Evolutionary conservation across 2,113 vertebrate genomes (phyloP).

Genomic region (Cyrtonyx montezumae): DNA sequence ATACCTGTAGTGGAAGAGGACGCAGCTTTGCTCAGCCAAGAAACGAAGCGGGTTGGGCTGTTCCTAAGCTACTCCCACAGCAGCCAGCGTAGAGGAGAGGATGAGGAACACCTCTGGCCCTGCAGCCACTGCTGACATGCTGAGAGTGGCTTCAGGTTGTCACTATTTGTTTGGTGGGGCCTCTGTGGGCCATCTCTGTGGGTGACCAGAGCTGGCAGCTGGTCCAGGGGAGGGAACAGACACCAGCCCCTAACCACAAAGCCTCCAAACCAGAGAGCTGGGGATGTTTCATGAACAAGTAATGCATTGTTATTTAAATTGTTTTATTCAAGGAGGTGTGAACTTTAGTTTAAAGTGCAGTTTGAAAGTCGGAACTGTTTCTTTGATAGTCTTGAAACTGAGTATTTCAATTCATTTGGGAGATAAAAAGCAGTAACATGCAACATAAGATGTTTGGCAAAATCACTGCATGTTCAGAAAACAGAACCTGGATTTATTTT

Average conservation of each 20-base stretch:
- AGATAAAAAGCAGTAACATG: neutral
- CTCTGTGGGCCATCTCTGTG: neutral
- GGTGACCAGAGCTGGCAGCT: neutral
- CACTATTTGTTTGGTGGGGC: neutral
- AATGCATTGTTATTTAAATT: neutral
- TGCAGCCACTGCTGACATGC: fast-evolving
- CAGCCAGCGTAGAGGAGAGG: neutral
- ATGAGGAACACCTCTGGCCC: no score
- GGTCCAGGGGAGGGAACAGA: neutral
- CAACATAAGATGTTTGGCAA: neutral
- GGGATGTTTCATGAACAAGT: neutral
- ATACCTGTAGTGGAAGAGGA: neutral
- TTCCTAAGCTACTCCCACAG: fast-evolving
- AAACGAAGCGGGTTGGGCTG: fast-evolving
- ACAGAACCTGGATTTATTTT: neutral
- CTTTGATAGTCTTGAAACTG: neutral
- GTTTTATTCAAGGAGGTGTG: neutral
- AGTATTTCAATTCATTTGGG: neutral
- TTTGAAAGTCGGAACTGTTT: neutral
- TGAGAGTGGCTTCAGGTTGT: neutral
- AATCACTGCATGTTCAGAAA: neutral
- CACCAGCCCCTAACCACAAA: neutral
- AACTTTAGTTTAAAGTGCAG: neutral
- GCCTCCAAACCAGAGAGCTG: no score
- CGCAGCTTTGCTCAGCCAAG: neutral